Percentiles rank a stretch among this genome's conserved stretches.
Evolutionary conservation across 1,140 invertebrate genomes (phyloP).

Genomic region (Lethrus apterus): DNA sequence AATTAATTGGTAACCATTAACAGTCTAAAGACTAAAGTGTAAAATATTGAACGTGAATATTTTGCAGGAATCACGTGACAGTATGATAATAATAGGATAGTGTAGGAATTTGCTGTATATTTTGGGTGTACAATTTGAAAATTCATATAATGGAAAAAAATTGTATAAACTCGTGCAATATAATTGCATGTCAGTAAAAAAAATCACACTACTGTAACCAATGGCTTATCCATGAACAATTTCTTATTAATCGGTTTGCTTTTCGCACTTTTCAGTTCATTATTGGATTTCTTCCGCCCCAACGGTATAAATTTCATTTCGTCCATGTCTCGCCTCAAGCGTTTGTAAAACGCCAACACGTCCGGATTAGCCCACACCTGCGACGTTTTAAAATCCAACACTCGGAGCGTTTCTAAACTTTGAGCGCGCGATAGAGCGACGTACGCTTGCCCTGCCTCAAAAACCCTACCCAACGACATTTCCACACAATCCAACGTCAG

Average conservation of each 20-base stretch:
- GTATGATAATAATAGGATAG: no score
- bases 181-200: not conserved
- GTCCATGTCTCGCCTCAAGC: slow-evolving; percentile 54
- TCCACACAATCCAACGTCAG: slow-evolving; percentile 92
- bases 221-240: slow-evolving; percentile 22
- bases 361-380: slow-evolving; percentile 84
- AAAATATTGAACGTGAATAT: no score
- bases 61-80: no score
- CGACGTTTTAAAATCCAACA: slow-evolving; percentile 78
- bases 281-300: slow-evolving; percentile 35
- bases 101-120: no score
- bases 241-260: slow-evolving; percentile 19
- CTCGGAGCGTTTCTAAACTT: slow-evolving; percentile 72
- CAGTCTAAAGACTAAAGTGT: no score
- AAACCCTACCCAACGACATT: slow-evolving; percentile 82
- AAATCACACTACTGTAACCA: slow-evolving; percentile 17
- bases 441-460: slow-evolving; percentile 93
- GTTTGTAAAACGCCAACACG: slow-evolving; percentile 79
- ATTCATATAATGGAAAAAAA: no score
- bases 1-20: no score
- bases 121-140: no score
- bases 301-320: slow-evolving; percentile 59
- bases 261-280: not conserved
- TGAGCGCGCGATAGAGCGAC: slow-evolving; percentile 89
- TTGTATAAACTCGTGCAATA: slow-evolving; percentile 15